A percentile compares a stretch with the other conserved stretches of the same genome.
Evolutionary conservation across 2,888 invertebrate genomes (phyloP).

Genomic region (Catocala sponsa): DNA sequence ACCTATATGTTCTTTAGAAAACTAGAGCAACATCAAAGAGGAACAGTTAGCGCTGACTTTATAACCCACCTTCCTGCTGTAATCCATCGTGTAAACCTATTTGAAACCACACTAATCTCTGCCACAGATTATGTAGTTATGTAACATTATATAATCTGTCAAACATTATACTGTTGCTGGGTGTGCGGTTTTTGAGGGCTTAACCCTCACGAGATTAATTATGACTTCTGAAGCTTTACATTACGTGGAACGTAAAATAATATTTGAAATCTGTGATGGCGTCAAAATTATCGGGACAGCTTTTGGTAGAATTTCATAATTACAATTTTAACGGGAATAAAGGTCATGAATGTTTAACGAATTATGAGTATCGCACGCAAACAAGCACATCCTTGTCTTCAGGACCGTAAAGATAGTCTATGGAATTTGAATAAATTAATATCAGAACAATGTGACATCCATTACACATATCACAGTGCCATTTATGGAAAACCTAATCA

Average conservation of each 20-base stretch:
- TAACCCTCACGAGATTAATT: slow-evolving; percentile 20
- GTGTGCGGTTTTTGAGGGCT: slow-evolving; percentile 24
- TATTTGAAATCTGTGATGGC: no score
- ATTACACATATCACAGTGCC: background rate
- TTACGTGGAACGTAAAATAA: no score
- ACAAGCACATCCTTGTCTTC: no score
- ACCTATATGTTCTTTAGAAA: slow-evolving; percentile 10
- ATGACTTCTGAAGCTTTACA: slow-evolving; percentile 1
- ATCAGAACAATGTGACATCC: no score
- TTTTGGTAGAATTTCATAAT: no score
- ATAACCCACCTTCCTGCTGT: slow-evolving; percentile 41
- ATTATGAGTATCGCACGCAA: no score
- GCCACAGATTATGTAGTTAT: slow-evolving; percentile 56
- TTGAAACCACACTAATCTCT: slow-evolving; percentile 65
- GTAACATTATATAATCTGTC: slow-evolving; percentile 36
- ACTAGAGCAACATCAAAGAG: slow-evolving; percentile 24
- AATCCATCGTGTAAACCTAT: slow-evolving; percentile 53
- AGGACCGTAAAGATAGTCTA: no score
- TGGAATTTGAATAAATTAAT: background rate
- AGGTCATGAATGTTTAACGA: no score
- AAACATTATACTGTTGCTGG: slow-evolving; percentile 29
- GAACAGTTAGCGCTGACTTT: slow-evolving; percentile 22
- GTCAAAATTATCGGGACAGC: no score
- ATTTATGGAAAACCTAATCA: background rate
- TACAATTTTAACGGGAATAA: no score